These are phyloP conservation scores for Dasypus novemcinctus DNA, from an alignment of 2,113 vertebrate genomes.

Conservation along the genomic window DNA sequence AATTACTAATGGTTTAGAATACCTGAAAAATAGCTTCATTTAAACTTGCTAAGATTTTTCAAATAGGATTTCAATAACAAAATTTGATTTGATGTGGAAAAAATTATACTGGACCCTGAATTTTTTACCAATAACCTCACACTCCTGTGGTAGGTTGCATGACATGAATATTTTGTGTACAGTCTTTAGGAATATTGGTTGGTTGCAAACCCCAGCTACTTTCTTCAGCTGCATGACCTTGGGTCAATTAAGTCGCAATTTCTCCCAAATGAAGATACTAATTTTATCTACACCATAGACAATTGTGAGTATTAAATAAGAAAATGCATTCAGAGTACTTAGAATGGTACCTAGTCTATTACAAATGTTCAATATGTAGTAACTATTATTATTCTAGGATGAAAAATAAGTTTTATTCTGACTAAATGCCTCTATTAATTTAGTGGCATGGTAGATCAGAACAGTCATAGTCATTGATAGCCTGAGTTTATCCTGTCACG, in stretches of 20 bases:
- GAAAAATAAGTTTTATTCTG: not conserved
- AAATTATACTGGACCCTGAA: not conserved
- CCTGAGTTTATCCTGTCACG: not conserved
- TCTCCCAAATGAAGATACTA: not conserved
- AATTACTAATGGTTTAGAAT: conserved; percentile 14
- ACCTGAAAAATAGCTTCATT: not conserved
- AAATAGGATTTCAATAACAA: not conserved
- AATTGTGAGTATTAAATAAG: not conserved
- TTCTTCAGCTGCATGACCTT: not conserved
- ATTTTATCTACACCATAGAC: not conserved
- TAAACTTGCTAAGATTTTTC: not conserved
- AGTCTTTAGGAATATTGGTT: not conserved
- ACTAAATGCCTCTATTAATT: conserved; percentile 1
- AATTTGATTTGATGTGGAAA: not conserved
- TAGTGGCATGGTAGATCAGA: not conserved
- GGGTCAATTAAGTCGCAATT: not conserved
- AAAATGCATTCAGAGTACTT: not conserved
- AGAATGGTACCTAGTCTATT: not conserved
- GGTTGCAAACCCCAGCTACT: not conserved
- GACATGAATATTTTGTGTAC: not conserved
- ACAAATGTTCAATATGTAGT: not conserved
- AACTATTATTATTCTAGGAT: not conserved
- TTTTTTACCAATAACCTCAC: not conserved
- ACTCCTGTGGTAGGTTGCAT: not conserved
- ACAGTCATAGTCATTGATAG: not conserved